Conservation (phyloP, 2,797 vertebrate genomes). For the Brotula barbata region DNA sequence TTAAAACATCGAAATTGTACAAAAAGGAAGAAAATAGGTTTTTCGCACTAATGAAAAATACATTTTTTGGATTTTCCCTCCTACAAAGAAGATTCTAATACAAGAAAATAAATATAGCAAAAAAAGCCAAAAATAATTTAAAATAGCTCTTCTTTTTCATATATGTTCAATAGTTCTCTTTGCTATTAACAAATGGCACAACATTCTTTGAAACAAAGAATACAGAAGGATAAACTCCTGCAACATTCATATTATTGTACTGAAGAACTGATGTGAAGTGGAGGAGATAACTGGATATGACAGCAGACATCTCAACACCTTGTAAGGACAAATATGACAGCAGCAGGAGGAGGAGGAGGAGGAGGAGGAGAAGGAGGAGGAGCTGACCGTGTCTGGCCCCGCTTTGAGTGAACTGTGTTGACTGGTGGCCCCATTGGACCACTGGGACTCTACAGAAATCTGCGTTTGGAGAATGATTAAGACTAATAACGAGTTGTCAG, state of each 20-base stretch:
- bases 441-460: too few relatives aligned
- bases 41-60: constrained; percentile 99
- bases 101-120: constrained; percentile 99
- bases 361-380: constrained; percentile 34
- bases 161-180: constrained; percentile 99
- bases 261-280: constrained; percentile 83
- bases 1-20: constrained; percentile 96
- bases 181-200: constrained; percentile 99
- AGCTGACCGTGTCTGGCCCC: constrained; percentile 35
- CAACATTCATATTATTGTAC: constrained; percentile 95
- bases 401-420: constrained; percentile 49
- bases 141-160: constrained; percentile 98
- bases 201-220: constrained; percentile 99
- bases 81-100: constrained; percentile 99
- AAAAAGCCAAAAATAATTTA: constrained; percentile 99
- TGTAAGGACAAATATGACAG: constrained; percentile 80
- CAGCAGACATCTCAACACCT: constrained; percentile 72
- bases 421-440: constrained; percentile 36
- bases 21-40: constrained; percentile 98
- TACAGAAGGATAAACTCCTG: constrained; percentile 93
- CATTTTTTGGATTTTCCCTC: constrained; percentile 89
- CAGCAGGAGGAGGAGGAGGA: constrained; percentile 36
- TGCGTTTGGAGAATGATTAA: too few relatives aligned
- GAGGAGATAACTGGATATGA: constrained; percentile 73
- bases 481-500: too few relatives aligned